Conservation (phyloP, 2,113 vertebrate genomes). For the Eurypyga helias region DNA sequence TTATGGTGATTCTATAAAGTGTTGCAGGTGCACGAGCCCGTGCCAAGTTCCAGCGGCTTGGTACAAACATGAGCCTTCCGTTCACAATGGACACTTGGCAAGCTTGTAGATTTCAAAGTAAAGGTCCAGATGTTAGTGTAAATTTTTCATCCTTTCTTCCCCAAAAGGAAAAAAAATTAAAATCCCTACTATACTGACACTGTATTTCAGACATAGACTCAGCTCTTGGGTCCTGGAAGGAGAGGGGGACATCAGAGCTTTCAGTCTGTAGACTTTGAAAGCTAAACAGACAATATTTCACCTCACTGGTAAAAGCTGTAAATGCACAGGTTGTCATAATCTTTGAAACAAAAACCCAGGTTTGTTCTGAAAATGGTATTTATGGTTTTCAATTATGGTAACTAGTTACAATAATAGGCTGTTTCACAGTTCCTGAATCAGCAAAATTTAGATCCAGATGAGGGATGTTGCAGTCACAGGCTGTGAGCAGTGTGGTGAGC, state of each 20-base stretch:
- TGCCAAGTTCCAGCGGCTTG: not conserved
- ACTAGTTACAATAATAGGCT: not conserved
- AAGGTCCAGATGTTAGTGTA: not conserved
- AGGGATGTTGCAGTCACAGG: not conserved
- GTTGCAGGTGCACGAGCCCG: not conserved
- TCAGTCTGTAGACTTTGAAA: not conserved
- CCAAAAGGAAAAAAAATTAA: too few species aligned
- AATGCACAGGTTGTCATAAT: not conserved
- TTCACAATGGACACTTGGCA: not conserved
- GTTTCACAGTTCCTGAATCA: not conserved
- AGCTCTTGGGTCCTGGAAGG: not conserved
- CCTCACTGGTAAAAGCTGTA: not conserved
- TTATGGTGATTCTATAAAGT: not conserved
- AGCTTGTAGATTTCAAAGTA: not conserved
- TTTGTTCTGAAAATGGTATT: not conserved
- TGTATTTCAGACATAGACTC: not conserved
- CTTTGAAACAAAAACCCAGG: not conserved
- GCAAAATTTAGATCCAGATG: not conserved
- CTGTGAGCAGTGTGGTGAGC: not conserved
- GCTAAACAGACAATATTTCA: not conserved
- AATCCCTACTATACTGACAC: not conserved
- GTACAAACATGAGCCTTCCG: not conserved
- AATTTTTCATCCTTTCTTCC: not conserved
- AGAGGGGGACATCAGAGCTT: not conserved
- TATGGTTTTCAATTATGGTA: not conserved